Percentiles rank a stretch among this genome's conserved stretches.
phyloP scores from a whole-genome alignment of 2,797 vertebrate species.

The Amblyraja radiata region DNA sequence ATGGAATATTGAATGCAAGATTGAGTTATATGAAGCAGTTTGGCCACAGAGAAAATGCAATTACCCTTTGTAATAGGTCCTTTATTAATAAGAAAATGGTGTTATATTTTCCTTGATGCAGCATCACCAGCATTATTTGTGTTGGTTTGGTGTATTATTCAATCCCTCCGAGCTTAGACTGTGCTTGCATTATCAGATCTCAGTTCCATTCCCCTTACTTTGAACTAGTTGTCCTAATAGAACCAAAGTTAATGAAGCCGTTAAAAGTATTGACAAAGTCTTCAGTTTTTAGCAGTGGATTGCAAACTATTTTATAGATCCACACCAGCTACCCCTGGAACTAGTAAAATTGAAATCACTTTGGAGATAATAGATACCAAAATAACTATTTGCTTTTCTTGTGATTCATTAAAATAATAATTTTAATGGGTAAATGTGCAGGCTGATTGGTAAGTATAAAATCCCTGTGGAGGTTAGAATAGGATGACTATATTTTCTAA shows the following conservation, averaged over 20 bases:
- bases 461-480: no score
- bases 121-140: slow-evolving; percentile 2
- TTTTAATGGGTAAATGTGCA: background rate
- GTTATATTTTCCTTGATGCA: slow-evolving; percentile 10
- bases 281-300: background rate
- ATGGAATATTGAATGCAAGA: slow-evolving; percentile 4
- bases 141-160: background rate
- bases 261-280: background rate
- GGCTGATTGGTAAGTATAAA: background rate
- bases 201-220: background rate
- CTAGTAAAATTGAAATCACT: background rate
- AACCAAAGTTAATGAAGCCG: background rate
- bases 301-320: background rate
- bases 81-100: background rate
- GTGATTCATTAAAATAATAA: background rate
- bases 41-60: slow-evolving; percentile 8
- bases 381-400: background rate
- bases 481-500: no score
- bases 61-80: background rate
- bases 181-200: background rate
- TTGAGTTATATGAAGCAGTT: background rate
- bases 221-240: background rate
- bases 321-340: background rate
- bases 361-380: background rate
- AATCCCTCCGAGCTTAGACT: background rate